Evolutionary conservation across 2,797 vertebrate genomes (phyloP), one percentile per base, ranked within the genome.

Genomic region (Phrynocephalus forsythii): DNA sequence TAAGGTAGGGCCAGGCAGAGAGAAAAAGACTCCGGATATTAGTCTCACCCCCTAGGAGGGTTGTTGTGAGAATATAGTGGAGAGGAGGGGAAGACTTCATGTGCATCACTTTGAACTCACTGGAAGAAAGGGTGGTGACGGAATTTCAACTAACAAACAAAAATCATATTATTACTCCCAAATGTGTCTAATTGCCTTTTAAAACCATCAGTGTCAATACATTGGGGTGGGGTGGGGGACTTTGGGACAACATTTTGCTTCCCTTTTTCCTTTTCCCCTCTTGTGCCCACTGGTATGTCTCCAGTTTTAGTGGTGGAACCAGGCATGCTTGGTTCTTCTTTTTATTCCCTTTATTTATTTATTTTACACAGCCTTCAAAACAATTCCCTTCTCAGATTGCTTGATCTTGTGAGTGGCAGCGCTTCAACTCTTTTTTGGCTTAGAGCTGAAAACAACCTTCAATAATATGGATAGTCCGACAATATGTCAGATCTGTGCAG

Each of bases 391-490:
- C 94, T 92, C 90, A 82, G 90, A 67, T 73, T 87, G 92, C 87
- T 86, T 87, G 90, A 60, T 93, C 94, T 92, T 93, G 92, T 88
- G 92, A 91, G 87, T 80, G 88, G 88, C 90, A 90, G 88, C 7
- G 18, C 16, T 30, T 91, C 90, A 60, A 0, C 86, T 91, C 86
- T 92, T 92, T 60, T 72, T 72, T 94, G 86, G 92, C 93, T 96
- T 86, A 89, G 30, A 95, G 95, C 95, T 93, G 94, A 92, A 79
- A 93, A 94, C 94, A 96, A 96, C 95, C 94, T 96, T 96, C 95
- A 93, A 78, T 91, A 82, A 93, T 92, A 91, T 82, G 86, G 87
- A 91, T 77, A 91, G 92, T 89, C 93, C 92, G 82, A 94, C 93
- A 95, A 95, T 88, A 95, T 90, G 93, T 85, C 90, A 93, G 86